Evolutionary conservation across 2,113 vertebrate genomes (phyloP), one percentile per base, ranked within the genome.

Genomic region (Sceloporus tristichus): DNA sequence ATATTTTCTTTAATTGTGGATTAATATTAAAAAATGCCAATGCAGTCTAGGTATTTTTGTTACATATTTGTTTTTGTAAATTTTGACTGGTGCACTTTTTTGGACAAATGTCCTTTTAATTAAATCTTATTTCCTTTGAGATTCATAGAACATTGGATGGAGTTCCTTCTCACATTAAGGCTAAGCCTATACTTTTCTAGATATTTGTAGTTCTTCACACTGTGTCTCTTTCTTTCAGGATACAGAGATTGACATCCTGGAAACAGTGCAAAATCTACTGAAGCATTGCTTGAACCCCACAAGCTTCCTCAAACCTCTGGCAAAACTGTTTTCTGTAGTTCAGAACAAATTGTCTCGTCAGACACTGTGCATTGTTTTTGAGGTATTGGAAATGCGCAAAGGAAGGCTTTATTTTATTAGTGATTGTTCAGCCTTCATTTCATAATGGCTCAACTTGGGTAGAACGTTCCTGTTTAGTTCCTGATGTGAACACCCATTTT

Each of bases 261-360:
- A 98, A 92, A 99, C 99, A 1, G 92, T 99, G 11, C 98, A 98
- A 95, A 99, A 99, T 93, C 95, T 99, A 82, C 94, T 99, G 92
- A 97, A 92, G 14, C 98, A 97, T 82, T 98, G 98, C 89, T 91
- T 92, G 79, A 95, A 97, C 59, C 97, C 98, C 11, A 71, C 94
- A 0, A 91, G 82, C 83, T 99, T 99, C 95, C 97, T 99, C 89
- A 98, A 94, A 70, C 98, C 98, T 14, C 93, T 99, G 78, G 96
- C 97, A 93, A 98, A 96, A 89, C 98, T 99, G n/a, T 98, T 99
- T 92, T 98, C 98, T 54, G 81, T 98, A 85, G 95, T 98, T 88
- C 97, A 98, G 85, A 97, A 97, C 95, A 99, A 98, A 94, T 90
- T 98, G 48, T 97, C 98, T 76, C 97, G 98, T 70, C 96, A 98